Evolutionary conservation across 1,140 invertebrate genomes (phyloP).

Genomic region (Aphaenogaster rudis): DNA sequence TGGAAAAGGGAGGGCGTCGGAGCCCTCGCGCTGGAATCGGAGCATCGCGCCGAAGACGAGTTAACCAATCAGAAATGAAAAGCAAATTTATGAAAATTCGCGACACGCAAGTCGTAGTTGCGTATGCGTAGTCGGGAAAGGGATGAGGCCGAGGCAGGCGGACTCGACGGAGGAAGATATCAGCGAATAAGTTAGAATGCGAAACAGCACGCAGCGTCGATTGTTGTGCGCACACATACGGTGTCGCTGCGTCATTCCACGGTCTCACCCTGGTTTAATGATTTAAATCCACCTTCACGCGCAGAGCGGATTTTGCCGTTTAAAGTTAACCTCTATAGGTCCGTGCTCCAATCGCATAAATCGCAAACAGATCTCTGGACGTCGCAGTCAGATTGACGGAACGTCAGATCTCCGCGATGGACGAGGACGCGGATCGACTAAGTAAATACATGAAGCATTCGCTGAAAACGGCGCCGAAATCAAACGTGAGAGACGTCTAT

Average conservation of each 20-base stretch:
- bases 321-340: constrained; percentile 10
- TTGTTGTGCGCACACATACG: neutral
- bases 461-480: constrained; percentile 56
- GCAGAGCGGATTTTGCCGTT: neutral
- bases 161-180: no score
- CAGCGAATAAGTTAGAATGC: neutral
- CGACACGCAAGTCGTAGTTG: no score
- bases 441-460: constrained; percentile 52
- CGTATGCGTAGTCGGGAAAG: no score
- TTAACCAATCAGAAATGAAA: no score
- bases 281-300: neutral
- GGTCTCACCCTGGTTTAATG: neutral
- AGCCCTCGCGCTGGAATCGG: no score
- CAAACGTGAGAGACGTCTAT: constrained; percentile 56
- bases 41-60: no score
- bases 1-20: no score
- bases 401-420: constrained; percentile 39
- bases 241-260: constrained; percentile 4
- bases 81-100: no score
- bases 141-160: no score
- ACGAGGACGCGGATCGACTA: constrained; percentile 44
- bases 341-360: neutral
- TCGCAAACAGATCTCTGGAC: neutral
- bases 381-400: no score
- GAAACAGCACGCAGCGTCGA: no score